Base-by-base conservation (phyloP, 2,113 vertebrate species). In the Nematolebias whitei region DNA sequence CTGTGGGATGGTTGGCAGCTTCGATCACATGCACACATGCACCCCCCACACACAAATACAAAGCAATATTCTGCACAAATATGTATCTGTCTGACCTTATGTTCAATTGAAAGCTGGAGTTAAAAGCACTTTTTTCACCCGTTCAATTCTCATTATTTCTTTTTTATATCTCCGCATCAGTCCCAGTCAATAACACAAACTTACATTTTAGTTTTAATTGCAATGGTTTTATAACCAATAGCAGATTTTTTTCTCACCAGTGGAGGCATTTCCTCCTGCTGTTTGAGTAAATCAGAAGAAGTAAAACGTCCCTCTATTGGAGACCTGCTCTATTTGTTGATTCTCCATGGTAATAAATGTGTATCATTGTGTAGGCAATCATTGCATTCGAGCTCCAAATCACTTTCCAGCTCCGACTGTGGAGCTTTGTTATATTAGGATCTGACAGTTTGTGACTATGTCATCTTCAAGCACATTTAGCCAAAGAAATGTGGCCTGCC, bases 261-360 rank as follows among this genome's bases (percentile, higher is more conserved):
- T 29, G 61, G 12, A 63, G 49, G 24, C 51, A 71, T 85, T 74
- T 78, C 56, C 51, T 54, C 35, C 67, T 68, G 16, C 24, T 38
- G 4, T 23, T 19, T 61, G 50, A 15, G 65, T 71, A 63, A 35
- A 19, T 68, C 60, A 79, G 32, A 43, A 60, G 75, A 82, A 68
- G 63, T 70, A 61, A 76, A 66, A 65, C 63, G 49, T 20, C 23
- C 45, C 57, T 18, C 24, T 49, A 60, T 70, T 10, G 0, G 18
- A 32, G 48, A 68, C 18, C 53, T 0, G 26, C 43, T 81, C 35
- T 78, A 23, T 89, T 84, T 85, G 57, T 69, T 77, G 66, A 59
- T 73, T 89, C 76, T 78, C 82, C 68, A 82, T 84, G 77, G 83
- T 79, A 79, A 82, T 68, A 38, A 72, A 70, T 44, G 57, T 16